Conservation (phyloP, 2,888 invertebrate species). For the Tiliacea citrago region DNA sequence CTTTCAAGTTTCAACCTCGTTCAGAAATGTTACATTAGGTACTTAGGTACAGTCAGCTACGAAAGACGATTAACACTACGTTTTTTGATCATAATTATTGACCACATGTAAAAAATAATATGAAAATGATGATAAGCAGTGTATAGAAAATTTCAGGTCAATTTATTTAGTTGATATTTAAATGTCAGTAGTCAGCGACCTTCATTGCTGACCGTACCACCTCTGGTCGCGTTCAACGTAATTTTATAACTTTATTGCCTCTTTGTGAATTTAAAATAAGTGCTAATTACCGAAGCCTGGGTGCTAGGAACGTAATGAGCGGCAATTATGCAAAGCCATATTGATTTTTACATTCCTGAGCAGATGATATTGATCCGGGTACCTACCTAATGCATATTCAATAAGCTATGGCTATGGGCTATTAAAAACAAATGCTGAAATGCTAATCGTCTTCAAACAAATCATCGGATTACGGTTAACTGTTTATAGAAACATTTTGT, state of each 20-base stretch:
- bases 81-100: background rate
- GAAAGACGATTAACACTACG: background rate
- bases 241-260: slow-evolving; percentile 42
- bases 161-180: background rate
- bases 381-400: slow-evolving; percentile 48
- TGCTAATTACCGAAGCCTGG: slow-evolving; percentile 51
- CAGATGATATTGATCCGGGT: slow-evolving; percentile 52
- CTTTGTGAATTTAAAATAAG: slow-evolving; percentile 52
- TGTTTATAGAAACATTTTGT: background rate
- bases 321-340: slow-evolving; percentile 54
- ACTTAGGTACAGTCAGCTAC: slow-evolving; percentile 12
- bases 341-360: slow-evolving; percentile 56
- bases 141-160: background rate
- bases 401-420: background rate
- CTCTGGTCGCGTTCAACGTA: slow-evolving; percentile 49
- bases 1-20: slow-evolving; percentile 73
- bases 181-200: slow-evolving; percentile 3
- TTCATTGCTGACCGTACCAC: slow-evolving; percentile 33
- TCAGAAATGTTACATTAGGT: slow-evolving; percentile 62
- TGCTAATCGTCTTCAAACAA: slow-evolving; percentile 24
- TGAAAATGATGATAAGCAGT: background rate
- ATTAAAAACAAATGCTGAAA: slow-evolving; percentile 33
- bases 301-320: slow-evolving; percentile 35
- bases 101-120: background rate
- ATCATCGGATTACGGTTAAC: background rate